Evolutionary conservation across 1,140 invertebrate genomes (phyloP), one percentile per base, ranked within the genome.

Genomic region (Notospermus geniculatus): DNA sequence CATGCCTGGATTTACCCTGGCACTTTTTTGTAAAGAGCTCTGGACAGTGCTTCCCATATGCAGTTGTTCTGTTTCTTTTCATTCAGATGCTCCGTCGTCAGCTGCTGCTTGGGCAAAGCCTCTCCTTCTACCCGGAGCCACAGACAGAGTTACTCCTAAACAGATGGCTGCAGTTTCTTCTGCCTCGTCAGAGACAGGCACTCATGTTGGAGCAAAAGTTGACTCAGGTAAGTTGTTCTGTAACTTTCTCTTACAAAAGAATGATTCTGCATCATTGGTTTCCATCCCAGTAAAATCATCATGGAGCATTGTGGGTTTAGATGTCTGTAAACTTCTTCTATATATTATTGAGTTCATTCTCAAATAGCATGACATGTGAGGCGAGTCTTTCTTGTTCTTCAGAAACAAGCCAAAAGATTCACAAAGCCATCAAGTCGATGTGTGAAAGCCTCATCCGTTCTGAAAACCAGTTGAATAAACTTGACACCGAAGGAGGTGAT

Each of bases 401-500:
- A 59, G 41, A 61, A 13, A 2, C 19, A 17, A 5, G n/a, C 17
- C 23, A 60, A 25, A 19, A 62, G 15, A 56, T 64, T 15, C 41
- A 65, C 45, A 23, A 30, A 43, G 29, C 50, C 43, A 19, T 76
- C 5, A 65, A 76, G 57, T 59, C 57, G 29, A 85, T 85, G 13
- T 83, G 84, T 39, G 60, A 81, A 29, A 78, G 72, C 4, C 65
- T 91, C 28, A 79, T 86, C 19, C 68, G 81, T 22, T 80, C 84
- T 36, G 87, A 90, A 72, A 69, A 78, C 1, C 63, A 82, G 7
- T 79, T 92, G 1, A 92, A 93, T 75, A 75, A 81, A 27, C 73
- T 93, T 17, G 91, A 93, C 73, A 85, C 83, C 0, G 86, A 86
- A 4, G 88, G 88, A 73, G 91, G 91, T 1, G 91, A 93, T 74